Evolutionary conservation across 2,888 invertebrate species (phyloP).

Genomic region (Torymus tubicola): DNA sequence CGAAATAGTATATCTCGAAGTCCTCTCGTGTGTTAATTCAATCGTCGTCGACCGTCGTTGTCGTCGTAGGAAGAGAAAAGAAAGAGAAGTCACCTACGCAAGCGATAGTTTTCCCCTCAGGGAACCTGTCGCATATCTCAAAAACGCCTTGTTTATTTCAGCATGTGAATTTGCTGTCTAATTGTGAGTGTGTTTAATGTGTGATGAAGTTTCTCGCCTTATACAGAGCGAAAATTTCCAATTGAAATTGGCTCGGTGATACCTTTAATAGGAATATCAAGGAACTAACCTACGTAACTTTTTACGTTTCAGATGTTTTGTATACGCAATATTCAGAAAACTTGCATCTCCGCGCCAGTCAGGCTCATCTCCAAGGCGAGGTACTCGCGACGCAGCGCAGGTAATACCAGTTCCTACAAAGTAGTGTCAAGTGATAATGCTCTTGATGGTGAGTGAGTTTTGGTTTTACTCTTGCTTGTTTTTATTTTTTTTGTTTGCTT

Average conservation of each 20-base stretch:
- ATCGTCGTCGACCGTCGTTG: too few relatives aligned
- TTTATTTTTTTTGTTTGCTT: neutral
- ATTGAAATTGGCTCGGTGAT: neutral
- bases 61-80: too few relatives aligned
- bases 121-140: conserved; percentile 15
- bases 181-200: conserved; percentile 46
- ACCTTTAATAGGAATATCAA: neutral
- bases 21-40: too few relatives aligned
- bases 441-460: conserved; percentile 53
- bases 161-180: conserved; percentile 45
- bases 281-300: conserved; percentile 31
- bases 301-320: conserved; percentile 71
- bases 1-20: neutral
- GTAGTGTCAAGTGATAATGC: conserved; percentile 51
- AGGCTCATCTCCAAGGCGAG: conserved; percentile 65
- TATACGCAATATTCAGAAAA: conserved; percentile 67
- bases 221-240: neutral
- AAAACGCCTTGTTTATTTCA: conserved; percentile 43
- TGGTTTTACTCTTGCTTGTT: conserved; percentile 23
- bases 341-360: conserved; percentile 62
- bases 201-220: neutral
- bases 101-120: neutral
- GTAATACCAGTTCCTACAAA: conserved; percentile 69
- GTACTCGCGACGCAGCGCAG: conserved; percentile 72
- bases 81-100: too few relatives aligned